phyloP scores from a whole-genome alignment of 2,888 invertebrate genomes.

The Malthinus seriepunctatus region DNA sequence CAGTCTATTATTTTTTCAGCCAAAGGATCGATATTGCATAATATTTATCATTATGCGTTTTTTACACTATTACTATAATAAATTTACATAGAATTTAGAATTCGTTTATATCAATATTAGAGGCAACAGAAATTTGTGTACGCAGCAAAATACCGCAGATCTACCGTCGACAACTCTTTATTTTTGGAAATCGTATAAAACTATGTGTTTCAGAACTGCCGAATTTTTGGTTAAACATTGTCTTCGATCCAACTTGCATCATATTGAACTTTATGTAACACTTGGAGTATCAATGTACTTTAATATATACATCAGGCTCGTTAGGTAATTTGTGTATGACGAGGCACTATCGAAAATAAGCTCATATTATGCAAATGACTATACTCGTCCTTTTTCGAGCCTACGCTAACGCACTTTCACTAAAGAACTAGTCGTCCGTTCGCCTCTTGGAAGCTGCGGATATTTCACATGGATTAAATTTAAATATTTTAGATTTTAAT shows the following conservation, averaged over 20 bases:
- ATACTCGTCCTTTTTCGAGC: constrained; percentile 54
- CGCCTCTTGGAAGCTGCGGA: constrained; percentile 31
- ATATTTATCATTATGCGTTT: constrained; percentile 6
- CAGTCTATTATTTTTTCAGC: constrained; percentile 19
- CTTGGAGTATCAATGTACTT: constrained; percentile 19
- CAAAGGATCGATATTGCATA: constrained; percentile 5
- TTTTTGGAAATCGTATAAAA: not conserved
- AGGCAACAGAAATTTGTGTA: not conserved
- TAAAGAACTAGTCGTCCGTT: constrained; percentile 28
- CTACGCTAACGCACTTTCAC: constrained; percentile 33
- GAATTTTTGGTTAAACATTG: constrained; percentile 14
- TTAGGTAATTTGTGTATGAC: constrained; percentile 45
- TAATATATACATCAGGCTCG: constrained; percentile 22
- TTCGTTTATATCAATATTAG: not conserved
- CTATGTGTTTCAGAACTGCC: constrained; percentile 5
- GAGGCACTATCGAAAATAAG: constrained; percentile 69
- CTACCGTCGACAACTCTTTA: not conserved
- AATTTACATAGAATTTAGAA: constrained; percentile 13
- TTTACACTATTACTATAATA: constrained; percentile 1
- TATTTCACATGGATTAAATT: constrained; percentile 19
- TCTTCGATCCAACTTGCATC: not conserved
- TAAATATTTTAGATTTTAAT: constrained; percentile 17
- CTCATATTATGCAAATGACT: constrained; percentile 59
- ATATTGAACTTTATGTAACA: constrained; percentile 16
- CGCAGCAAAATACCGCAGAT: not conserved